Conservation (phyloP, 2,113 vertebrate species). For the Typhlomys cinereus region DNA sequence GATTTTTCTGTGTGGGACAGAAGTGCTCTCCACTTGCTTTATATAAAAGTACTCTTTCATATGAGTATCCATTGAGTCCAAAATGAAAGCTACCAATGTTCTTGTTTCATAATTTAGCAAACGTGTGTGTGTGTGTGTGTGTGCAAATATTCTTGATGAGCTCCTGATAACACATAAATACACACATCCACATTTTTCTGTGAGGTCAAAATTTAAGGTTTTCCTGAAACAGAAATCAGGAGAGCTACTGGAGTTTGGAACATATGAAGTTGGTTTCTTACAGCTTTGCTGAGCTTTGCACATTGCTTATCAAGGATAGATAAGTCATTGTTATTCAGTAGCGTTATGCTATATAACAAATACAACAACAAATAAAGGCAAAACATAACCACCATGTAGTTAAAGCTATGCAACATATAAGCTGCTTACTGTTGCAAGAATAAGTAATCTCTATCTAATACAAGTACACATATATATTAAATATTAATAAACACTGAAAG, state of each 20-base stretch:
- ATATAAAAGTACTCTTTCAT: not conserved
- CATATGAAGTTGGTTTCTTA: not conserved
- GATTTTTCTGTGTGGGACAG: too few relatives aligned
- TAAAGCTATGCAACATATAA: not conserved
- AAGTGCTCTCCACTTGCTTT: not conserved
- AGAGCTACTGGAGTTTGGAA: not conserved
- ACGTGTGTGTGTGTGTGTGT: not conserved
- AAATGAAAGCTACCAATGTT: not conserved
- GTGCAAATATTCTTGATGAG: not conserved
- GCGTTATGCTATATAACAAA: not conserved
- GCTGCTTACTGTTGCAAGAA: not conserved
- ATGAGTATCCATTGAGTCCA: not conserved
- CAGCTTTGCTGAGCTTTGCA: not conserved
- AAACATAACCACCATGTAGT: not conserved
- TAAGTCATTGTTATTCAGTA: conserved; percentile 35
- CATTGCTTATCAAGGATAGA: not conserved
- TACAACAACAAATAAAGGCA: not conserved
- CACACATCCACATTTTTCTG: not conserved
- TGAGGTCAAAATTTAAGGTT: not conserved
- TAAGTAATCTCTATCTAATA: not conserved
- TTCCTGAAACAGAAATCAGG: not conserved
- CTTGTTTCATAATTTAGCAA: not conserved
- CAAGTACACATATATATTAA: not conserved
- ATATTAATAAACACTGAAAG: not conserved
- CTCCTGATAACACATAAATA: not conserved